Percentiles rank a stretch among this genome's conserved stretches.
phyloP scores from a whole-genome alignment of 2,888 invertebrate species.

The Pseudococcus longispinus region DNA sequence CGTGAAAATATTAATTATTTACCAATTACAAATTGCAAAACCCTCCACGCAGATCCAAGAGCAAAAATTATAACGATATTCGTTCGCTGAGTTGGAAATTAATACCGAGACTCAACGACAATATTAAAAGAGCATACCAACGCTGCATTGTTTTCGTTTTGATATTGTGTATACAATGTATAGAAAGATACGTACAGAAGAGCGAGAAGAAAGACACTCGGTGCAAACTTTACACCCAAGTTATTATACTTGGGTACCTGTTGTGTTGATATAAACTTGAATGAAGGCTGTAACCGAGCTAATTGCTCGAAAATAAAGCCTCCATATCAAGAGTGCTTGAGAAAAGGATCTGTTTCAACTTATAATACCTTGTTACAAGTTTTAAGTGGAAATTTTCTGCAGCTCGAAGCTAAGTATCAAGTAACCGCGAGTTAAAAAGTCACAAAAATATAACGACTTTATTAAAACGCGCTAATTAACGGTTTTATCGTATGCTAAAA shows the following conservation, averaged over 20 bases:
- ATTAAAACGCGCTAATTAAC: constrained; percentile 18
- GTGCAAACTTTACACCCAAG: constrained; percentile 18
- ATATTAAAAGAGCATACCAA: neutral
- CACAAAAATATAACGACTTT: constrained; percentile 28
- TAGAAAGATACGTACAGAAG: neutral
- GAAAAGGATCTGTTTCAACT: constrained; percentile 30
- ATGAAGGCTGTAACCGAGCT: constrained; percentile 11
- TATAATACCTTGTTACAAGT: constrained; percentile 38
- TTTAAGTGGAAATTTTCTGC: constrained; percentile 10
- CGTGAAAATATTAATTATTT: no score
- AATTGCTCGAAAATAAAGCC: constrained; percentile 40
- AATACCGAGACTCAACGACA: neutral
- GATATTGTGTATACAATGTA: neutral
- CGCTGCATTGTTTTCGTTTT: neutral
- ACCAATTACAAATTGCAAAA: no score
- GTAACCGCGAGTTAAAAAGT: constrained; percentile 24
- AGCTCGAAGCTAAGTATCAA: constrained; percentile 8
- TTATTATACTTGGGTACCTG: constrained; percentile 13
- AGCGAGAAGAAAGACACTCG: neutral
- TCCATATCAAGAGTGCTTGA: constrained; percentile 20
- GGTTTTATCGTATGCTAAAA: constrained; percentile 10
- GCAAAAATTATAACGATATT: no score
- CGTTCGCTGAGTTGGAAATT: neutral
- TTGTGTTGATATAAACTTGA: constrained; percentile 33
- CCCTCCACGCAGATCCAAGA: no score